phyloP scores from a whole-genome alignment of 2,797 vertebrate genomes.

The Todus mexicanus region DNA sequence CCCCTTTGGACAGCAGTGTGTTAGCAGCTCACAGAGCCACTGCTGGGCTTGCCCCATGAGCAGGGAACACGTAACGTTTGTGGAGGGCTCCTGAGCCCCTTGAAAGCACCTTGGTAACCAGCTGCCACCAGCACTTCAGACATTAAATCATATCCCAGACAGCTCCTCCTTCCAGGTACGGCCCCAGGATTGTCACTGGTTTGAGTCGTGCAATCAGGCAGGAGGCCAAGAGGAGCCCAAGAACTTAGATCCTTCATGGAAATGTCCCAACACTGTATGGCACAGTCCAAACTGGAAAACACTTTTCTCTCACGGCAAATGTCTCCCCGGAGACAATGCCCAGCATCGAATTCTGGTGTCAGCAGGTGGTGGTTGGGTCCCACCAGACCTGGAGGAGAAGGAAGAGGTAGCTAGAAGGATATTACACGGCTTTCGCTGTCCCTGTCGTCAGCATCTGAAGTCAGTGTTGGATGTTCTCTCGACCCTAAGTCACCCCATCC shows the following conservation, averaged over 20 bases:
- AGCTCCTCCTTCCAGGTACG: background rate
- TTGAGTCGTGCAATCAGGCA: background rate
- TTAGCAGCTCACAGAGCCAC: background rate
- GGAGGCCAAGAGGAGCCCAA: background rate
- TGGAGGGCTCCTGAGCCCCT: background rate
- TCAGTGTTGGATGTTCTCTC: background rate
- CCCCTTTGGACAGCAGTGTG: background rate
- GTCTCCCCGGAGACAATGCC: background rate
- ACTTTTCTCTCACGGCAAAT: background rate
- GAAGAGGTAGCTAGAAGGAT: conserved; percentile 59
- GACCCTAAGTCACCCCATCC: background rate
- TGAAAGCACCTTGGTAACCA: conserved; percentile 1
- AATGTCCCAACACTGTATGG: background rate
- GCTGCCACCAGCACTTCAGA: background rate
- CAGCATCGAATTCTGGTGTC: background rate
- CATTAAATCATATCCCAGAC: background rate
- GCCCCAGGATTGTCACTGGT: background rate
- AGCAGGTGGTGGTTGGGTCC: background rate
- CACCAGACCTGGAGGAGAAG: background rate
- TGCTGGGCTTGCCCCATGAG: background rate
- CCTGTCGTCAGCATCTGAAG: background rate
- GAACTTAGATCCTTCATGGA: background rate
- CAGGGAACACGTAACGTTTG: background rate
- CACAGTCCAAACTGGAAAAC: background rate
- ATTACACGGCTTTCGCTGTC: background rate